Conservation (phyloP, 2,797 vertebrate species). For the Botia almorhae region DNA sequence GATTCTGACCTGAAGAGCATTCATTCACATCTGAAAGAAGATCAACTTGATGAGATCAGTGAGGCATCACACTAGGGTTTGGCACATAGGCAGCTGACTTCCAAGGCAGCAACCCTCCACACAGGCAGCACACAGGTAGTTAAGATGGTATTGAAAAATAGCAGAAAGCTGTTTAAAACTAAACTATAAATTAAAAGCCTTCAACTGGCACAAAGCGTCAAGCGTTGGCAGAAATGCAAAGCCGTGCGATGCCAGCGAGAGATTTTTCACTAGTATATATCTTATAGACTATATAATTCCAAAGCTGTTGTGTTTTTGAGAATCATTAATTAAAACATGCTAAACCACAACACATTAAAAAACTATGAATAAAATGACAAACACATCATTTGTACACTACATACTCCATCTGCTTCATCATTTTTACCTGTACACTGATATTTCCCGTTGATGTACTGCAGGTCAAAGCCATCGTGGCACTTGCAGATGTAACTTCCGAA, state of each 20-base stretch:
- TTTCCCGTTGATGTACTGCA: constrained; percentile 93
- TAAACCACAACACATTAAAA: too few species aligned
- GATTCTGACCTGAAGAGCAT: constrained; percentile 85
- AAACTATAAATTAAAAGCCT: neutral
- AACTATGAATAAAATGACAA: too few species aligned
- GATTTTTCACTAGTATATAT: neutral
- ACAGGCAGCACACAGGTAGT: neutral
- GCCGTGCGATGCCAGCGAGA: too few species aligned
- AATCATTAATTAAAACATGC: too few species aligned
- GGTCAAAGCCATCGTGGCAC: constrained; percentile 92
- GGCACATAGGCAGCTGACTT: neutral
- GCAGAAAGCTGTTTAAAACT: too few species aligned
- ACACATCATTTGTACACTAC: too few species aligned
- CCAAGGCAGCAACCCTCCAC: neutral
- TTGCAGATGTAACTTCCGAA: constrained; percentile 99
- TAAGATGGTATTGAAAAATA: neutral
- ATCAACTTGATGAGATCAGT: constrained; percentile 23
- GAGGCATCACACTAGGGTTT: too few species aligned
- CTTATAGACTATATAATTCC: neutral
- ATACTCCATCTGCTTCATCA: neutral
- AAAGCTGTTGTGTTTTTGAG: too few species aligned
- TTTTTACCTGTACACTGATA: constrained; percentile 88
- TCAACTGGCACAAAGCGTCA: neutral
- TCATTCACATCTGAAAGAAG: constrained; percentile 90
- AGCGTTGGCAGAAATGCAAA: neutral